Percentiles rank a stretch among this genome's conserved stretches.
phyloP scores from a whole-genome alignment of 2,797 vertebrate species.

The Eidolon dupreanum region DNA sequence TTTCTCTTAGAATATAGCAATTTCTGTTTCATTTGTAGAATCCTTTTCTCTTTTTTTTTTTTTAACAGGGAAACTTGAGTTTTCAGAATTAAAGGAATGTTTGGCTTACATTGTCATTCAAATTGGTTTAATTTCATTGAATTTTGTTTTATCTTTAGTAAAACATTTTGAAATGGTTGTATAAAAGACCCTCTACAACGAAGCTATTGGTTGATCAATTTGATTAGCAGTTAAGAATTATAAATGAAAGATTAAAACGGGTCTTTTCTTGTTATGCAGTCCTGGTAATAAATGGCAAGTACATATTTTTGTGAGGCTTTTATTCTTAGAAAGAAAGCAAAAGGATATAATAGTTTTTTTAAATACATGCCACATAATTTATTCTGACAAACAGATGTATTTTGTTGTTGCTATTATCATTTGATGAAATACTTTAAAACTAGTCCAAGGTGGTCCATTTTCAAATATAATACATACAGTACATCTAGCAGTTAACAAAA shows the following conservation, averaged over 20 bases:
- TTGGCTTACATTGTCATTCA: slow-evolving; percentile 71
- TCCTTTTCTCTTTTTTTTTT: neutral
- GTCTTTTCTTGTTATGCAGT: slow-evolving; percentile 67
- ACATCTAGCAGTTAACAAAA: slow-evolving; percentile 89
- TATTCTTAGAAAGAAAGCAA: slow-evolving; percentile 83
- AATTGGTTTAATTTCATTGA: slow-evolving; percentile 74
- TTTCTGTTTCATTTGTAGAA: neutral
- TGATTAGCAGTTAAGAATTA: slow-evolving; percentile 80
- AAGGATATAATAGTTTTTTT: slow-evolving; percentile 83
- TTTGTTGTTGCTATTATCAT: slow-evolving; percentile 87
- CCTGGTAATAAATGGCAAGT: slow-evolving; percentile 83
- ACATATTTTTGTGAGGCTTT: slow-evolving; percentile 83
- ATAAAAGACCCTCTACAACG: slow-evolving; percentile 58
- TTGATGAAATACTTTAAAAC: slow-evolving; percentile 88
- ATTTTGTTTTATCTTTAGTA: slow-evolving; percentile 76
- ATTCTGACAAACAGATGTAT: slow-evolving; percentile 88
- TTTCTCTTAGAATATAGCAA: neutral
- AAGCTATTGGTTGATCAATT: slow-evolving; percentile 72
- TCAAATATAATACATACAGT: slow-evolving; percentile 87
- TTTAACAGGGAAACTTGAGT: slow-evolving; percentile 19
- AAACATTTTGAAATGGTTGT: slow-evolving; percentile 70
- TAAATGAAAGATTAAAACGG: slow-evolving; percentile 79
- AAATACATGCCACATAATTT: slow-evolving; percentile 85
- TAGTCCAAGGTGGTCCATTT: slow-evolving; percentile 87
- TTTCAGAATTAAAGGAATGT: slow-evolving; percentile 53